phyloP scores from a whole-genome alignment of 1,140 invertebrate genomes.

The Hirudo medicinalis region DNA sequence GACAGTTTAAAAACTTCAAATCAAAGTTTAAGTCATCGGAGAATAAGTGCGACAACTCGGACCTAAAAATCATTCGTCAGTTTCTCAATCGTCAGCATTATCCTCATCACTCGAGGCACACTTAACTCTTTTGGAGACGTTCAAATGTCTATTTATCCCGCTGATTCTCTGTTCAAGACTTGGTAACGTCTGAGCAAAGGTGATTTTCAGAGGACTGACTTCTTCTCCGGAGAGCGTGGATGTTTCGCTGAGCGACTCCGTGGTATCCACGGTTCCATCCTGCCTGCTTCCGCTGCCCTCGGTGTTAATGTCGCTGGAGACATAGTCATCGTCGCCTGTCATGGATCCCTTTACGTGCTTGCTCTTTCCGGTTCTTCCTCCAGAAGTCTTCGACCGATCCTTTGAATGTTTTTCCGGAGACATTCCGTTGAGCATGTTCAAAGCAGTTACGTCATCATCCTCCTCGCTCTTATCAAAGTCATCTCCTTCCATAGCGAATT shows the following conservation, averaged over 20 bases:
- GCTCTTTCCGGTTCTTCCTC: neutral
- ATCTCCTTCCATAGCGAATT: neutral
- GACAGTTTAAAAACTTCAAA: no score
- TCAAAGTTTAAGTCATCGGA: no score
- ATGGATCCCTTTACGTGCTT: neutral
- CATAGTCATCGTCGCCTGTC: conserved; percentile 1
- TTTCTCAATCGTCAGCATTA: neutral
- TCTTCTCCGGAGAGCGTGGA: neutral
- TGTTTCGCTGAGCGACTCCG: neutral
- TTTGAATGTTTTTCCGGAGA: neutral
- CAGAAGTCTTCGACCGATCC: neutral
- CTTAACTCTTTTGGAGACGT: neutral
- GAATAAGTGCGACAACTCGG: no score
- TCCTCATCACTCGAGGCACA: neutral
- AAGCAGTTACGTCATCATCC: neutral
- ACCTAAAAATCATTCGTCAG: no score
- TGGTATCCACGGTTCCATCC: neutral
- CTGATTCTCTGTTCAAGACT: neutral
- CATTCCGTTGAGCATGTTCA: neutral
- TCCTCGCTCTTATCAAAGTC: conserved; percentile 4
- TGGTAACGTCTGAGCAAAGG: neutral
- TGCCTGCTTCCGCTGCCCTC: neutral
- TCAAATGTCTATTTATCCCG: neutral
- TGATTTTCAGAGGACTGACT: neutral
- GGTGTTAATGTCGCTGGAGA: neutral